Percentiles rank a stretch among this genome's conserved stretches.
These are phyloP conservation scores for Sander lucioperca DNA, from an alignment of 2,113 vertebrate species.

Conservation along the genomic window DNA sequence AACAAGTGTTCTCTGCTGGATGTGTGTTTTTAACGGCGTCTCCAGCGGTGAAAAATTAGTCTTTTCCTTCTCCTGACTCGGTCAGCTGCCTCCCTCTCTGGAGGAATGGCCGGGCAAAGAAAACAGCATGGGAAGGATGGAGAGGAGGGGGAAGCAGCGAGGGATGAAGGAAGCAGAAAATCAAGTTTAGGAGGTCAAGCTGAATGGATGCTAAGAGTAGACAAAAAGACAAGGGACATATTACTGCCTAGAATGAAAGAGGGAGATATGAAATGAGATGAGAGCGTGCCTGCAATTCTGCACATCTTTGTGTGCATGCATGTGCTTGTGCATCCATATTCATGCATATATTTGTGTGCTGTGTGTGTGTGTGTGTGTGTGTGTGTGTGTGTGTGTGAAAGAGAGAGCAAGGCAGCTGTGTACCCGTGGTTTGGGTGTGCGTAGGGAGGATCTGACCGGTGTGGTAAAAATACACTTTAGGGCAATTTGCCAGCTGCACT, in stretches of 20 bases:
- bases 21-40: slow-evolving; percentile 60
- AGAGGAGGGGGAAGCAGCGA: background rate
- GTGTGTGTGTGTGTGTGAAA: slow-evolving; percentile 17
- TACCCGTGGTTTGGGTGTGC: slow-evolving; percentile 64
- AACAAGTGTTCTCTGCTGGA: slow-evolving; percentile 64
- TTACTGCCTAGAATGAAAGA: background rate
- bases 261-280: background rate
- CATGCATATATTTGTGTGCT: slow-evolving; percentile 1
- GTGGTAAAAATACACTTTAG: slow-evolving; percentile 69
- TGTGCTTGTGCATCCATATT: background rate
- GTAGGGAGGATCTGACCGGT: slow-evolving; percentile 64
- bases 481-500: slow-evolving; percentile 57
- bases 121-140: slow-evolving; percentile 20
- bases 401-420: slow-evolving; percentile 62
- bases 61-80: slow-evolving; percentile 43
- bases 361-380: background rate
- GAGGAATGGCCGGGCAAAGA: slow-evolving; percentile 38
- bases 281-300: background rate
- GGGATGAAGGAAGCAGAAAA: background rate
- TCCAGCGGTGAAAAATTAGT: slow-evolving; percentile 47
- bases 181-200: slow-evolving; percentile 21
- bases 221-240: background rate
- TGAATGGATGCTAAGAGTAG: background rate
- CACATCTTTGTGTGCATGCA: background rate
- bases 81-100: slow-evolving; percentile 42